phyloP scores from a whole-genome alignment of 2,113 vertebrate genomes.

The Hyperoodon ampullatus region DNA sequence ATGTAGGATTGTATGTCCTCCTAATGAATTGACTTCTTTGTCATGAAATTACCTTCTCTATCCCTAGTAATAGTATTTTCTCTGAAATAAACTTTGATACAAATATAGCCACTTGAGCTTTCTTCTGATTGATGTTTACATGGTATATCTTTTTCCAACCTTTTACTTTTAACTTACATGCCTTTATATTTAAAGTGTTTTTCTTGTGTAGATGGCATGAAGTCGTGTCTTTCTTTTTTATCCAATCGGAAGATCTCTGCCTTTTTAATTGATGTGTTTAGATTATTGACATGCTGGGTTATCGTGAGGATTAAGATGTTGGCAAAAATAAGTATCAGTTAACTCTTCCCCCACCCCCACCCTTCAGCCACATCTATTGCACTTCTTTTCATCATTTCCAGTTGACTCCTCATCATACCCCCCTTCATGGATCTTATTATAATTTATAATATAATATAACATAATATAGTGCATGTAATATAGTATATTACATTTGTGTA shows the following conservation, averaged over 20 bases:
- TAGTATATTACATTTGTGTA: background rate
- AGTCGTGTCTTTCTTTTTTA: background rate
- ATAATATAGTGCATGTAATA: background rate
- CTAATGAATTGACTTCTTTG: background rate
- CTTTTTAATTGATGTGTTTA: background rate
- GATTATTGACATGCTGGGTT: background rate
- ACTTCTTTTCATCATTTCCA: background rate
- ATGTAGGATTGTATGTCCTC: background rate
- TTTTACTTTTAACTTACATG: background rate
- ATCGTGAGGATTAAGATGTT: background rate
- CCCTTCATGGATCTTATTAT: background rate
- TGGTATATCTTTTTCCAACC: background rate
- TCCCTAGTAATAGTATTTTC: background rate
- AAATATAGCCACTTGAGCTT: background rate
- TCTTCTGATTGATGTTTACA: background rate
- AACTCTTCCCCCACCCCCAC: background rate
- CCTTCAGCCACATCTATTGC: background rate
- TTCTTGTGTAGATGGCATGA: background rate
- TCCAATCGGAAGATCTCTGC: background rate
- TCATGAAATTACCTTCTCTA: background rate
- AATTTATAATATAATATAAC: background rate
- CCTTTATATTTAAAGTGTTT: background rate
- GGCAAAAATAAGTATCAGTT: background rate
- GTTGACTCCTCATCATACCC: background rate
- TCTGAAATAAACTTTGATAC: background rate